These are phyloP conservation scores for Platanista minor DNA, from an alignment of 2,113 vertebrate species.

Conservation along the genomic window DNA sequence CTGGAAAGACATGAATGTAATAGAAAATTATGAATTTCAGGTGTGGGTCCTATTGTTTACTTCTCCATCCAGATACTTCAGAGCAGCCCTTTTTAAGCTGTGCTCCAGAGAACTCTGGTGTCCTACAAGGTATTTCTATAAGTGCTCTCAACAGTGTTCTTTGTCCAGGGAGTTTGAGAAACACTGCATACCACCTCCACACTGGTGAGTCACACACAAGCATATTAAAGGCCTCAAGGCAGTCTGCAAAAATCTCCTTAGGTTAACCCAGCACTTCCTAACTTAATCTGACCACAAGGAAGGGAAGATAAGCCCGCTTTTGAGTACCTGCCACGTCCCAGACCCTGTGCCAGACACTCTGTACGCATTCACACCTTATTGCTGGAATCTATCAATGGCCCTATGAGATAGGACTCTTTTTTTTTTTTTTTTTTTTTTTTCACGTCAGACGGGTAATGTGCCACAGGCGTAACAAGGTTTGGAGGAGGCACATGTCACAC, in stretches of 20 bases:
- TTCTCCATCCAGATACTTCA: background rate
- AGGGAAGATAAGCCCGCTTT: background rate
- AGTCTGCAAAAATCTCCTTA: background rate
- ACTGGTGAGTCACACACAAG: background rate
- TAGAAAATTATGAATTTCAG: background rate
- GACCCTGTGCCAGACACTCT: background rate
- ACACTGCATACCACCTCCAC: background rate
- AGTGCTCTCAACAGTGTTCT: background rate
- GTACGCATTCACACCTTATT: background rate
- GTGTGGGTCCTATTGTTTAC: background rate
- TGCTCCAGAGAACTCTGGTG: background rate
- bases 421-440: too few species aligned
- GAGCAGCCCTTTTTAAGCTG: background rate
- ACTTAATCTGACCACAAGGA: background rate
- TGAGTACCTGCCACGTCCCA: background rate
- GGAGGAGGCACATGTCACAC: constrained; percentile 79
- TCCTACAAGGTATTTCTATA: background rate
- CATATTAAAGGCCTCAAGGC: background rate
- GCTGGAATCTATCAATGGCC: background rate
- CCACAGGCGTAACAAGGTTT: constrained; percentile 72
- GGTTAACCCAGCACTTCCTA: background rate
- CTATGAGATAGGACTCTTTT: too few species aligned
- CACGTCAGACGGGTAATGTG: constrained; percentile 81
- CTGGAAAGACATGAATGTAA: background rate
- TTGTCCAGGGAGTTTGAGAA: background rate